phyloP scores from a whole-genome alignment of 2,797 vertebrate genomes.

The Scyliorhinus canicula region DNA sequence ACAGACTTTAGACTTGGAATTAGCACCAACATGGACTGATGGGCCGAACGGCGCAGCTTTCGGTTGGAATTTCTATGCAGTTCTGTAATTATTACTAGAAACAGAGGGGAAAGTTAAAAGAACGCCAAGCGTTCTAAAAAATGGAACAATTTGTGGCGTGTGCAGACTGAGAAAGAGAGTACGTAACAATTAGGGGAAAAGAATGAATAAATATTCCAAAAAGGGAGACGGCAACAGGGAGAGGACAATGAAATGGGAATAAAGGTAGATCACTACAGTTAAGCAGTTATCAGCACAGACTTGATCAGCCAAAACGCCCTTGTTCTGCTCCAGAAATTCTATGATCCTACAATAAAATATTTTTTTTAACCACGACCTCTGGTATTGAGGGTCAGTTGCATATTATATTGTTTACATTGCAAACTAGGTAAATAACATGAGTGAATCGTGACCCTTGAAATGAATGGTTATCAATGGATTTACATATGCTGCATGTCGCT shows the following conservation, averaged over 20 bases:
- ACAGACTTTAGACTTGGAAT: neutral
- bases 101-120: neutral
- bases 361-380: too few species aligned
- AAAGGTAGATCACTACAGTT: neutral
- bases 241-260: neutral
- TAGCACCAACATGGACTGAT: neutral
- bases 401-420: neutral
- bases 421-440: neutral
- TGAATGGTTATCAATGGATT: neutral
- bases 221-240: neutral
- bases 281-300: neutral
- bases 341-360: neutral
- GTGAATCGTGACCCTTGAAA: neutral
- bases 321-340: neutral
- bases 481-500: too few species aligned
- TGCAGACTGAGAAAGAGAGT: neutral
- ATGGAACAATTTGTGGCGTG: neutral
- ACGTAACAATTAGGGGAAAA: neutral
- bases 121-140: neutral
- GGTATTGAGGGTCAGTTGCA: neutral
- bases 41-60: neutral
- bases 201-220: neutral
- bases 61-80: neutral
- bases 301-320: neutral
- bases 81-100: neutral